Evolutionary conservation across 2,113 vertebrate species (phyloP).

Genomic region (Dromas ardeola): DNA sequence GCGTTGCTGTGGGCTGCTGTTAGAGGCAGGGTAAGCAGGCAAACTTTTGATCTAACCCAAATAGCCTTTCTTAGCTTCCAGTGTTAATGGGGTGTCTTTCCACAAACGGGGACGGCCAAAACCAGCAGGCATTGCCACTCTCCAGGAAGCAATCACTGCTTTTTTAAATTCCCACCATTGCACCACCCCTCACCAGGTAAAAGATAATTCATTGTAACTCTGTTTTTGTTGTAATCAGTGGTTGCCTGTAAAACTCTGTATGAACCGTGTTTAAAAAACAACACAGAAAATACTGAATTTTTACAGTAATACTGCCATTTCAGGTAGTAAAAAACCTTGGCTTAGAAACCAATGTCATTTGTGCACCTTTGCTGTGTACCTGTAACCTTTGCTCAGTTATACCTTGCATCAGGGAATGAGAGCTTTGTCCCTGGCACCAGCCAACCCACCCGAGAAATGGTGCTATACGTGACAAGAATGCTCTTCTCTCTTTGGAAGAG

Average conservation of each 20-base stretch:
- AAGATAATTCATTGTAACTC: background rate
- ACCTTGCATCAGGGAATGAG: background rate
- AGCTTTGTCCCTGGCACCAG: background rate
- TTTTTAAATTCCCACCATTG: background rate
- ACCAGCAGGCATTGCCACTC: background rate
- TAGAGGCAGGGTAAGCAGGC: background rate
- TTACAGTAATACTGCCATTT: background rate
- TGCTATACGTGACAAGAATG: background rate
- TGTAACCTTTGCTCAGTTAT: background rate
- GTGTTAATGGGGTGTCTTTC: background rate
- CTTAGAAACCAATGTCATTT: constrained; percentile 14
- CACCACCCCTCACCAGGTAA: background rate
- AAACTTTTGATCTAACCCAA: background rate
- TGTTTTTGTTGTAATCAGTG: background rate
- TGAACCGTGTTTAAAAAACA: background rate
- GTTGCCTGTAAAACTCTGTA: background rate
- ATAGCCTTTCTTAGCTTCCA: background rate
- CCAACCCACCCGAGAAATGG: background rate
- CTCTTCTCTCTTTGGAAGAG: background rate
- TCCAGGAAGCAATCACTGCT: background rate
- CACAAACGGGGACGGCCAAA: background rate
- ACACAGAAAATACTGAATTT: background rate
- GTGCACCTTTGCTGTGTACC: background rate
- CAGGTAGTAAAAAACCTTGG: background rate
- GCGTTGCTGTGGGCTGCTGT: background rate